Evolutionary conservation across 2,888 invertebrate genomes (phyloP).

Genomic region (Marronus borbonicus): DNA sequence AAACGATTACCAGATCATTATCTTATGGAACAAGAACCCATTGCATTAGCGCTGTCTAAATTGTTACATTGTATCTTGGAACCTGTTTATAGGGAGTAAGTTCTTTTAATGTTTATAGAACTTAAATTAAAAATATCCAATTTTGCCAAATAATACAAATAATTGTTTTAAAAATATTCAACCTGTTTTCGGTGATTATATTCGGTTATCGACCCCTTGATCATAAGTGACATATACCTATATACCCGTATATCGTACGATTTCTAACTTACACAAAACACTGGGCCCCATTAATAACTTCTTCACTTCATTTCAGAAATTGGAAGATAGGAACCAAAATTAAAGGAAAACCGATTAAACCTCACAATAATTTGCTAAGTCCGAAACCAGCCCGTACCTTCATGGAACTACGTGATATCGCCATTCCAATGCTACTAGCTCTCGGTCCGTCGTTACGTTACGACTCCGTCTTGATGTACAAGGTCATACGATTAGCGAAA

Average conservation of each 20-base stretch:
- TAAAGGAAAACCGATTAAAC: slow-evolving; percentile 73
- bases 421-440: slow-evolving; percentile 88
- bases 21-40: slow-evolving; percentile 83
- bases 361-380: slow-evolving; percentile 74
- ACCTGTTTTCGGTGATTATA: too few relatives aligned
- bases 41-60: slow-evolving; percentile 84
- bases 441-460: slow-evolving; percentile 91
- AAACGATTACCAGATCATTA: slow-evolving; percentile 87
- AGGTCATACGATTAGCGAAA: slow-evolving; percentile 77
- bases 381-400: slow-evolving; percentile 80
- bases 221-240: too few relatives aligned
- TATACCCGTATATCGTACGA: too few relatives aligned
- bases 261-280: too few relatives aligned
- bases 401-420: slow-evolving; percentile 80
- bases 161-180: too few relatives aligned
- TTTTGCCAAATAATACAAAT: neutral
- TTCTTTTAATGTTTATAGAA: slow-evolving; percentile 48
- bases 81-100: slow-evolving; percentile 86
- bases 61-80: slow-evolving; percentile 90
- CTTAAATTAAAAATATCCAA: neutral
- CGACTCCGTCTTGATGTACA: slow-evolving; percentile 93
- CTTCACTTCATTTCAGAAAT: slow-evolving; percentile 73
- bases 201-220: too few relatives aligned
- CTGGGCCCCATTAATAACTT: neutral
- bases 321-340: slow-evolving; percentile 83